Conservation (phyloP, 2,888 invertebrate species). For the Troides oblongomaculatus region DNA sequence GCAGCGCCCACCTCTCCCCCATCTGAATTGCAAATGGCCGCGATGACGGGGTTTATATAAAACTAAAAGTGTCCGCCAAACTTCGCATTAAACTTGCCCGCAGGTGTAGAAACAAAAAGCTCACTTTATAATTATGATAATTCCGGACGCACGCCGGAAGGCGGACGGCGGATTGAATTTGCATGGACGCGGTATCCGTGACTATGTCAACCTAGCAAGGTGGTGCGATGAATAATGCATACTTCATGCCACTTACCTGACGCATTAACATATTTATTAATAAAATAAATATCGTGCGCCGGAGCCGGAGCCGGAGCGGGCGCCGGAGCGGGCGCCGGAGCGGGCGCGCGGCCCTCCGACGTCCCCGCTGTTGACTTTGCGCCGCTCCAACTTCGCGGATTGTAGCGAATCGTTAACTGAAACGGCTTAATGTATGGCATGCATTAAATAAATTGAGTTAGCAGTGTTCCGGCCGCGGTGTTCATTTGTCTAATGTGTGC, state of each 20-base stretch:
- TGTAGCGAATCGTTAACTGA: conserved; percentile 67
- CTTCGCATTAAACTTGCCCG: conserved; percentile 75
- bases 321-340: too few species aligned
- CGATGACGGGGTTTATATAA: conserved; percentile 72
- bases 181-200: conserved; percentile 73
- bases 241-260: conserved; percentile 70
- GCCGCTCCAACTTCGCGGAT: conserved; percentile 55
- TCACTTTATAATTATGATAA: conserved; percentile 78
- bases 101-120: conserved; percentile 79
- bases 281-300: conserved; percentile 71
- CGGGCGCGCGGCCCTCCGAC: not conserved
- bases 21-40: conserved; percentile 78
- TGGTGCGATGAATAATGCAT: conserved; percentile 75
- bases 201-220: conserved; percentile 77
- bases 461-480: conserved; percentile 58
- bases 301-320: conserved; percentile 36
- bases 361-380: conserved; percentile 58
- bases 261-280: conserved; percentile 79
- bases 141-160: conserved; percentile 65
- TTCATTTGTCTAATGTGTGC: conserved; percentile 74
- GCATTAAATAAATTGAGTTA: conserved; percentile 77
- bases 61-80: conserved; percentile 79
- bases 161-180: conserved; percentile 69
- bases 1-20: conserved; percentile 67
- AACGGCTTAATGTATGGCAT: conserved; percentile 74